Evolutionary conservation across 1,140 invertebrate genomes (phyloP), one percentile per base, ranked within the genome.

Genomic region (Cepaea nemoralis): DNA sequence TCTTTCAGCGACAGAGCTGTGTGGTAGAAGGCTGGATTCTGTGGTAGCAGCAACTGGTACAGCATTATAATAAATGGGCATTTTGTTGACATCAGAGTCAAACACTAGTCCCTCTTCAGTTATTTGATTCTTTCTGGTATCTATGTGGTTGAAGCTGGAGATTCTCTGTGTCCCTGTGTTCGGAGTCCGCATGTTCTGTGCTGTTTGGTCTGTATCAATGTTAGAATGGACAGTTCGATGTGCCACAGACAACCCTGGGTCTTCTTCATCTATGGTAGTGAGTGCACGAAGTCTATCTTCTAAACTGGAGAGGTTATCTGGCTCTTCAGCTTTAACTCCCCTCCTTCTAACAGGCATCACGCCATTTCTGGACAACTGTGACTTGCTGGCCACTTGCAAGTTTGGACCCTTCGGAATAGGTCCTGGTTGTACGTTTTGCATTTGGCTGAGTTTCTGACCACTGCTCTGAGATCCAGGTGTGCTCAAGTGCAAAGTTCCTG

Each of bases 221-320:
- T 42, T 27, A 16, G 35, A 8, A 12, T 16, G 12, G 27, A 39
- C 19, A 10, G 16, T n/a, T n/a, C 73, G 73, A 16, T 27, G 14
- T 27, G n/a, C 19, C 16, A 16, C 12, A 42, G 5, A 5, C 14
- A 24, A n/a, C 3, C 24, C 6, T 45, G 59, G 35, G 8, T 79
- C 77, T 69, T 79, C 77, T 48, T 79, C 77, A 33, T 79, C 77
- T 69, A 79, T 79, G 33, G 77, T 79, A 1, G 77, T 79, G 5
- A 79, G 63, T 16, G 77, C 77, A 31, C 77, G 77, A 39, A 79
- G 6, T 45, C 77, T 50, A 39, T 79, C 77, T 79, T 79, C 77
- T 24, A 79, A 42, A 39, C 50, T 63, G 19, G 39, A 40, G 0
- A 37, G 22, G 31, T 1, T 69, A 14, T 79, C 77, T 37, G 24